Percentiles rank a stretch among this genome's conserved stretches.
phyloP scores from a whole-genome alignment of 2,113 vertebrate species.

The Poeciliopsis retropinna region DNA sequence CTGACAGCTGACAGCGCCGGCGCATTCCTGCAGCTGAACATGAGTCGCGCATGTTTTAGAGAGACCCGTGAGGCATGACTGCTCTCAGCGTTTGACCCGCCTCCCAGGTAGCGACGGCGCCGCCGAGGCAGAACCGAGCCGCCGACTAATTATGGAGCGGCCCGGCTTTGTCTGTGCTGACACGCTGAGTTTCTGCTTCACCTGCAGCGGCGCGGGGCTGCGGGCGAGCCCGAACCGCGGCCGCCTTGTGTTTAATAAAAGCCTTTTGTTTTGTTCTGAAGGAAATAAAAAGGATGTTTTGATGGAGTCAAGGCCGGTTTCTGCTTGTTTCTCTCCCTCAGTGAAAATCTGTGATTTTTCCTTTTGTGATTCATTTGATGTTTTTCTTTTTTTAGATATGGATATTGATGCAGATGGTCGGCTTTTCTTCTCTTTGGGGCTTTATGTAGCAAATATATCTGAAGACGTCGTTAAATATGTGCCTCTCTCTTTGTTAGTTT shows the following conservation, averaged over 20 bases:
- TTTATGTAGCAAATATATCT: neutral
- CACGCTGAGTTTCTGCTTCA: conserved; percentile 8
- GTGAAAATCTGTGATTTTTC: conserved; percentile 15
- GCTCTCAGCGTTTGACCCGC: conserved; percentile 41
- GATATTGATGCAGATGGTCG: neutral
- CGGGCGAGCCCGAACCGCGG: conserved; percentile 26
- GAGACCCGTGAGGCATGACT: conserved; percentile 10
- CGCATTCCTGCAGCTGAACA: conserved; percentile 56
- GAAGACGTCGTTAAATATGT: neutral
- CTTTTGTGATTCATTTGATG: conserved; percentile 8
- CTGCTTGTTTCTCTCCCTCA: conserved; percentile 17
- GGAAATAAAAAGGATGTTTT: conserved; percentile 23
- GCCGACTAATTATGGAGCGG: conserved; percentile 40
- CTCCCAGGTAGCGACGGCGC: conserved; percentile 43
- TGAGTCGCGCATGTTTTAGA: conserved; percentile 34
- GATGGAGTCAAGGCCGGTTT: conserved; percentile 52
- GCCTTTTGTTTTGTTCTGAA: conserved; percentile 49
- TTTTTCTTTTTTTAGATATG: neutral
- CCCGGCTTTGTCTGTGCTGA: conserved; percentile 13
- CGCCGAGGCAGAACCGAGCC: conserved; percentile 19
- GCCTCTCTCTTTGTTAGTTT: neutral
- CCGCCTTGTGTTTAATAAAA: conserved; percentile 41
- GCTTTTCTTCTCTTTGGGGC: neutral
- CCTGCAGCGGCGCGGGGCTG: conserved; percentile 35
- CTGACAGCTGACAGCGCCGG: conserved; percentile 56